Evolutionary conservation across 2,888 invertebrate species (phyloP), one percentile per base, ranked within the genome.

Genomic region (Pammene fasciana): DNA sequence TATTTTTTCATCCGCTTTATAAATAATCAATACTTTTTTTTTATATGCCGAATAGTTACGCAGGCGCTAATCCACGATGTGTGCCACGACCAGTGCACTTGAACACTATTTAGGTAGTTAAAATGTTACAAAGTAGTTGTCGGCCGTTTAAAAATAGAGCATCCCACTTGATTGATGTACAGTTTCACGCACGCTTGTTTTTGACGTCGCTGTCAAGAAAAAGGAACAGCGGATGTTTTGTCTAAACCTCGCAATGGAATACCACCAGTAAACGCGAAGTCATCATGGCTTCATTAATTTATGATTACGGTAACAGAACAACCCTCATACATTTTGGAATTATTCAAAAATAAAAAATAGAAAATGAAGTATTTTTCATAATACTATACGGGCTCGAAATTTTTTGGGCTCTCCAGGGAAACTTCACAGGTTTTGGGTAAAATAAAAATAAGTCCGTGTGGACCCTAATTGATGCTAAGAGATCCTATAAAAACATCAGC

Each of bases 151-250:
- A 84, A 89, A 90, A 91, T 89, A 88, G 85, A 85, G 81, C 68
- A 70, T 48, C 65, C 75, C 79, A 82, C 86, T 87, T 90, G 90
- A 91, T 90, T 89, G 90, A 91, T 90, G 89, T 86, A 81, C 79
- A 80, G 86, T 84, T 82, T 81, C 86, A 85, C 83, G 84, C 84
- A 80, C 86, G 85, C 82, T 85, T 82, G 87, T 86, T 87, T 89
- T 86, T 90, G 91, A 91, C 89, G 79, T 78, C 77, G 78, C 81
- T 82, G 84, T 86, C 86, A 86, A 85, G 87, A 83, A 84, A 83
- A 86, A 84, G 85, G 85, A 78, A 83, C 78, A 76, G 75, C 81
- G 79, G 77, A 74, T 75, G 75, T 79, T 86, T 86, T 87, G 86
- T 84, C 79, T 82, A 76, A 82, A 79, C 81, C 82, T 86, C 83